Percentiles rank a stretch among this genome's conserved stretches.
These are phyloP conservation scores for Meloidogyne floridensis DNA, from an alignment of 1,140 invertebrate species.

Conservation along the genomic window DNA sequence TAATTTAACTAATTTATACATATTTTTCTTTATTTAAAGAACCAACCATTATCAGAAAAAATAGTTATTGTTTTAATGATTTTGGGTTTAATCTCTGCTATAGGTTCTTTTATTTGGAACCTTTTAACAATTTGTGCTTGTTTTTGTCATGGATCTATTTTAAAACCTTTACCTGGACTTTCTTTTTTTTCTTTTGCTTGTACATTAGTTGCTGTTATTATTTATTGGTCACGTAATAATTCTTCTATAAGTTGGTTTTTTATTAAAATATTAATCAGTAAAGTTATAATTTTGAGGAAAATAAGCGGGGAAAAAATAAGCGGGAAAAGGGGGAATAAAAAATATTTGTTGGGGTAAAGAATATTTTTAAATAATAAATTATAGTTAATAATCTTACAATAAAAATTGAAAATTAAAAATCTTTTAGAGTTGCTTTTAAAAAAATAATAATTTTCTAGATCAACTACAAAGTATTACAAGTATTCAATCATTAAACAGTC, in stretches of 20 bases:
- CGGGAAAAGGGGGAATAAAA: no score
- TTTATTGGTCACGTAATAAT: conserved; percentile 43
- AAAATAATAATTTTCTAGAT: background rate
- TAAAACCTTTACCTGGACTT: conserved; percentile 45
- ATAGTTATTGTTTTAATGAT: conserved; percentile 37
- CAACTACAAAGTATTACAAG: conserved; percentile 8
- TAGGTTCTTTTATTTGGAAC: conserved; percentile 51
- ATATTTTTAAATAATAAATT: no score
- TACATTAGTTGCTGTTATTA: conserved; percentile 38
- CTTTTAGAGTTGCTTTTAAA: no score
- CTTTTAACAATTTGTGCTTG: conserved; percentile 49
- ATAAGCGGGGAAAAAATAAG: no score
- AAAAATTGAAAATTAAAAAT: no score
- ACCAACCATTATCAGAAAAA: conserved; percentile 52
- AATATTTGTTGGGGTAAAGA: no score
- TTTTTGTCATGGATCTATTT: conserved; percentile 43
- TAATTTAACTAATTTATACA: background rate
- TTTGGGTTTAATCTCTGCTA: conserved; percentile 34
- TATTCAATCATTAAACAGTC: conserved; percentile 36
- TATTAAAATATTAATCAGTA: background rate
- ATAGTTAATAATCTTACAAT: no score
- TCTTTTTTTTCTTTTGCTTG: conserved; percentile 38
- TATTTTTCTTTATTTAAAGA: conserved; percentile 35
- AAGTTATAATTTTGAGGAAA: no score
- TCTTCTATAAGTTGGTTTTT: conserved; percentile 26